These are phyloP conservation scores for Macrotus californicus DNA, from an alignment of 2,113 vertebrate species.

Conservation along the genomic window DNA sequence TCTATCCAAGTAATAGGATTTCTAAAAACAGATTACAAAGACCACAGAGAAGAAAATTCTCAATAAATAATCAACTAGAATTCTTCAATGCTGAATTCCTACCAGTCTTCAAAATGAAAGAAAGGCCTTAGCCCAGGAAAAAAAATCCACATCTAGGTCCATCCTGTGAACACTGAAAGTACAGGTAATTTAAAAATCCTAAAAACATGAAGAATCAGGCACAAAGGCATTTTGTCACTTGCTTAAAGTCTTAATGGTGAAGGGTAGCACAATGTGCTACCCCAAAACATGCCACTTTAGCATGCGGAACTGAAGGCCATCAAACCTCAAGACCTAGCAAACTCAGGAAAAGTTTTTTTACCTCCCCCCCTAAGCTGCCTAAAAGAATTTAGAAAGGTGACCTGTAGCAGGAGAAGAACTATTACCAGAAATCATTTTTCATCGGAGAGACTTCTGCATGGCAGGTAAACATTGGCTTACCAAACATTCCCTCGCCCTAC, in stretches of 20 bases:
- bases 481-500: not conserved
- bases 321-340: not conserved
- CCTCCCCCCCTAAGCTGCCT: not conserved
- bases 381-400: not conserved
- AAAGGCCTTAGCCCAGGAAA: not conserved
- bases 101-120: not conserved
- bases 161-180: not conserved
- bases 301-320: not conserved
- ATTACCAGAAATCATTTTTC: not conserved
- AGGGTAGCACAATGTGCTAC: not conserved
- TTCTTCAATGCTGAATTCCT: not conserved
- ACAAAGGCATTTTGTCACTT: not conserved
- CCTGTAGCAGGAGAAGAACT: not conserved
- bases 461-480: not conserved
- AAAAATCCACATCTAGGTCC: not conserved
- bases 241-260: not conserved
- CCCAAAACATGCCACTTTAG: not conserved
- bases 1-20: conserved; percentile 19
- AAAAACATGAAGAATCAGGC: not conserved
- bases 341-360: not conserved
- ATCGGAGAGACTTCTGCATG: not conserved
- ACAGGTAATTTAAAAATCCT: not conserved
- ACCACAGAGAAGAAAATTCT: not conserved
- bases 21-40: not conserved
- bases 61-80: not conserved